Conservation (phyloP, 1,140 invertebrate genomes). For the Chironomus tepperi region DNA sequence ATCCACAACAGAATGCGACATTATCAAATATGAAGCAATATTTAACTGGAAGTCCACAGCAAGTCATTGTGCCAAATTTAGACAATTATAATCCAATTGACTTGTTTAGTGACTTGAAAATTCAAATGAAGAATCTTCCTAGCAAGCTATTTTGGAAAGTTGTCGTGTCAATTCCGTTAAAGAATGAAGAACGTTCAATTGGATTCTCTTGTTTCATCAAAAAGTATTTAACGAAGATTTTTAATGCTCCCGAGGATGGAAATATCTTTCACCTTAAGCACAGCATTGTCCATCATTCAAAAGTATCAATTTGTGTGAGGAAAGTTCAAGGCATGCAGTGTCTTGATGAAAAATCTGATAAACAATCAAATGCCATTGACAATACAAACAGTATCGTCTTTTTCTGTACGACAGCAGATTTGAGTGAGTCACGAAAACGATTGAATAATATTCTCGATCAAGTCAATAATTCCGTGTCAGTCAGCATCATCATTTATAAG, state of each 20-base stretch:
- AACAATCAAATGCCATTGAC: slow-evolving; percentile 24
- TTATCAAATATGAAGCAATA: slow-evolving; percentile 42
- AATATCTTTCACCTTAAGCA: slow-evolving; percentile 39
- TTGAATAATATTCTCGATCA: slow-evolving; percentile 27
- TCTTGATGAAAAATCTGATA: slow-evolving; percentile 20
- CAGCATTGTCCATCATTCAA: slow-evolving; percentile 37
- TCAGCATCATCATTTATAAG: slow-evolving; percentile 27
- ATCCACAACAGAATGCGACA: slow-evolving; percentile 47
- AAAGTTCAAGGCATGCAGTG: slow-evolving; percentile 28
- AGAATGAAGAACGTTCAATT: slow-evolving; percentile 34
- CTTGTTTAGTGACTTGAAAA: slow-evolving; percentile 41
- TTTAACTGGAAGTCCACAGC: slow-evolving; percentile 37
- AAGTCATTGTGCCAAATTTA: slow-evolving; percentile 42
- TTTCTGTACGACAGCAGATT: slow-evolving; percentile 27
- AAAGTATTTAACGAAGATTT: slow-evolving; percentile 39
- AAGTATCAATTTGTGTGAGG: slow-evolving; percentile 35
- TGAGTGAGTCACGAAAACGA: slow-evolving; percentile 26
- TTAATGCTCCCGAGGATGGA: slow-evolving; percentile 35
- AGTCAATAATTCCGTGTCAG: slow-evolving; percentile 25
- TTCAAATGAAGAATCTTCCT: slow-evolving; percentile 34
- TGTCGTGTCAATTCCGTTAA: slow-evolving; percentile 48
- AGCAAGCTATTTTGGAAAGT: slow-evolving; percentile 59
- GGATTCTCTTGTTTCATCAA: slow-evolving; percentile 38
- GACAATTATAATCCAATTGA: slow-evolving; percentile 41
- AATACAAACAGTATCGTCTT: slow-evolving; percentile 33